These are phyloP conservation scores for Clarias batrachus DNA, from an alignment of 2,113 vertebrate genomes.

Conservation along the genomic window DNA sequence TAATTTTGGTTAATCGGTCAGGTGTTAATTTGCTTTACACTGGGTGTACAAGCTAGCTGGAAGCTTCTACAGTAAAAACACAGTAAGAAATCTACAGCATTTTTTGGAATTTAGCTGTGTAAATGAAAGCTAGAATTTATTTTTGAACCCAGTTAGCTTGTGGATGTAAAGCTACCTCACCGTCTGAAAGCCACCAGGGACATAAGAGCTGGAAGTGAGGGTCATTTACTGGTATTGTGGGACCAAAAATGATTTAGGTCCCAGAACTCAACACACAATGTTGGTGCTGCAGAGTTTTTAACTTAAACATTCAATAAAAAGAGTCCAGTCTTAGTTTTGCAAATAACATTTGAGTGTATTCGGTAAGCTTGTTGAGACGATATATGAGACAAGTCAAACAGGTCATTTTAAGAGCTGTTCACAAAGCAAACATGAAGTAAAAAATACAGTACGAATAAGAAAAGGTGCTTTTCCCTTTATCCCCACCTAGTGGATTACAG, in stretches of 20 bases:
- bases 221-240: not conserved
- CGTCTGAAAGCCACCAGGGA: not conserved
- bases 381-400: not conserved
- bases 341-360: not conserved
- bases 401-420: not conserved
- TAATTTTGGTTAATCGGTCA: not conserved
- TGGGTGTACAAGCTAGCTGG: not conserved
- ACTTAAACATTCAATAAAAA: not conserved
- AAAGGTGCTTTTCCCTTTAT: not conserved
- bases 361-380: not conserved
- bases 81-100: not conserved
- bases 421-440: not conserved
- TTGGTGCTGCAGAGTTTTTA: not conserved
- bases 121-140: not conserved
- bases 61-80: not conserved
- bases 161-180: not conserved
- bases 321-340: not conserved
- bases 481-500: slow-evolving; percentile 23
- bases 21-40: not conserved
- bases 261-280: not conserved
- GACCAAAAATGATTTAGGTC: not conserved
- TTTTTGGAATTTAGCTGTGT: not conserved
- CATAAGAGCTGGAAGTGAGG: not conserved
- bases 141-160: not conserved
- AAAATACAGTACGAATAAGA: too few species aligned